phyloP scores from a whole-genome alignment of 1,140 invertebrate genomes.

The Pogonus chalceus region DNA sequence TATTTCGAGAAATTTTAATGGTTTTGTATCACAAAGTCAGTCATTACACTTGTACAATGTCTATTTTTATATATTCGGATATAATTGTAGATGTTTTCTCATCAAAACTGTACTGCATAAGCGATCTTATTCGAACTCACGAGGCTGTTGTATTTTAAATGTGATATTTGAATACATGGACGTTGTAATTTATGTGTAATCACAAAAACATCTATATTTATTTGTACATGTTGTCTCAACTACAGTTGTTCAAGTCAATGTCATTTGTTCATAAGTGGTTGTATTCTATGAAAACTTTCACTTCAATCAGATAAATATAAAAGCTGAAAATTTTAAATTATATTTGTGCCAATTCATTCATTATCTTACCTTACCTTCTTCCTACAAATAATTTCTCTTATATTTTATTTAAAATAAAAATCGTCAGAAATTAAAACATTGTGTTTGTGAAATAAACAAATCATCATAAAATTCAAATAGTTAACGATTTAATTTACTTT shows the following conservation, averaged over 20 bases:
- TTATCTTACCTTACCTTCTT: slow-evolving; percentile 7
- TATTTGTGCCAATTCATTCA: slow-evolving; percentile 10
- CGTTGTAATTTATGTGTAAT: slow-evolving; percentile 17
- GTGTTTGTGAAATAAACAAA: background rate
- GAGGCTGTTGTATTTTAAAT: slow-evolving; percentile 32
- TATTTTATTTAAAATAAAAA: no score
- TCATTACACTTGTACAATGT: no score
- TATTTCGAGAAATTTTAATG: no score
- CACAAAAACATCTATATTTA: slow-evolving; percentile 20
- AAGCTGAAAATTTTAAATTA: slow-evolving; percentile 19
- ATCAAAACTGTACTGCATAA: background rate
- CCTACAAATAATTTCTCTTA: background rate
- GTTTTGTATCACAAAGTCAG: no score
- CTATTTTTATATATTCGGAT: no score
- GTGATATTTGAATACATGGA: slow-evolving; percentile 34
- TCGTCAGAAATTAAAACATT: background rate
- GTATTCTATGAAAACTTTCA: slow-evolving; percentile 21
- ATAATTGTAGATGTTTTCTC: slow-evolving; percentile 1
- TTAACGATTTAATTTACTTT: no score
- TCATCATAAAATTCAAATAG: no score
- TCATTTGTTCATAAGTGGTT: slow-evolving; percentile 23
- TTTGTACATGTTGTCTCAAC: slow-evolving; percentile 24
- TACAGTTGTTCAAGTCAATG: slow-evolving; percentile 21
- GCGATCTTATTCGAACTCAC: slow-evolving; percentile 21
- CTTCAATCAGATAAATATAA: slow-evolving; percentile 23